phyloP scores from a whole-genome alignment of 2,113 vertebrate genomes.

The Brachyhypopomus gauderio region DNA sequence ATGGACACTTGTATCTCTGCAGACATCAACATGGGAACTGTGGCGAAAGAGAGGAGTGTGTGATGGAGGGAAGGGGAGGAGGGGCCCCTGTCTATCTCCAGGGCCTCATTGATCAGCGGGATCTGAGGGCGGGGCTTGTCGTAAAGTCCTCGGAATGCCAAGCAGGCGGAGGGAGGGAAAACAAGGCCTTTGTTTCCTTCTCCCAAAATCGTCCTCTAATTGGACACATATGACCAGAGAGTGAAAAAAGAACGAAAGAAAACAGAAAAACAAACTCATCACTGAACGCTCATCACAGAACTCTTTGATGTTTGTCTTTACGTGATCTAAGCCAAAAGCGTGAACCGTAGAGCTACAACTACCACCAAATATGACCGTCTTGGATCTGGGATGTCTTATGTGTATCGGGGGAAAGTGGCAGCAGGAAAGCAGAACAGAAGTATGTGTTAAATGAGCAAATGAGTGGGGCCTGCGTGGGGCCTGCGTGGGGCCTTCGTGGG shows the following conservation, averaged over 20 bases:
- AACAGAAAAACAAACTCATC: slow-evolving; percentile 25
- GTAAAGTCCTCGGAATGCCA: slow-evolving; percentile 66
- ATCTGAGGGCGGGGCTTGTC: slow-evolving; percentile 58
- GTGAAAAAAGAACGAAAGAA: background rate
- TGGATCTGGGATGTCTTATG: background rate
- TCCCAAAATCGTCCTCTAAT: slow-evolving; percentile 65
- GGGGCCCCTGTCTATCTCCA: slow-evolving; percentile 53
- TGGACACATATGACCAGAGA: slow-evolving; percentile 69
- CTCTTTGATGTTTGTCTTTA: slow-evolving; percentile 15
- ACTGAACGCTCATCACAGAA: background rate
- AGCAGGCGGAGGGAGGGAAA: slow-evolving; percentile 64
- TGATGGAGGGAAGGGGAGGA: slow-evolving; percentile 39
- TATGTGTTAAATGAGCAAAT: slow-evolving; percentile 2
- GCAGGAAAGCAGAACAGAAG: background rate
- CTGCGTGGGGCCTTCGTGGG: no score
- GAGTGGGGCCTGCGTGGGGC: background rate
- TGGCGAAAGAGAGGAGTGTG: slow-evolving; percentile 17
- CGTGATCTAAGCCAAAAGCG: slow-evolving; percentile 29
- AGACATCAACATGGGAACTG: slow-evolving; percentile 3
- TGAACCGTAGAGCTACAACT: slow-evolving; percentile 21
- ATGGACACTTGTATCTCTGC: slow-evolving; percentile 64
- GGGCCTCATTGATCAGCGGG: slow-evolving; percentile 62
- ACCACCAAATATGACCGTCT: slow-evolving; percentile 11
- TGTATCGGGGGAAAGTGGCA: background rate
- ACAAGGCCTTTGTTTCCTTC: slow-evolving; percentile 68